Conservation (phyloP, 1,140 invertebrate genomes). For the Steinernema khuongi region DNA sequence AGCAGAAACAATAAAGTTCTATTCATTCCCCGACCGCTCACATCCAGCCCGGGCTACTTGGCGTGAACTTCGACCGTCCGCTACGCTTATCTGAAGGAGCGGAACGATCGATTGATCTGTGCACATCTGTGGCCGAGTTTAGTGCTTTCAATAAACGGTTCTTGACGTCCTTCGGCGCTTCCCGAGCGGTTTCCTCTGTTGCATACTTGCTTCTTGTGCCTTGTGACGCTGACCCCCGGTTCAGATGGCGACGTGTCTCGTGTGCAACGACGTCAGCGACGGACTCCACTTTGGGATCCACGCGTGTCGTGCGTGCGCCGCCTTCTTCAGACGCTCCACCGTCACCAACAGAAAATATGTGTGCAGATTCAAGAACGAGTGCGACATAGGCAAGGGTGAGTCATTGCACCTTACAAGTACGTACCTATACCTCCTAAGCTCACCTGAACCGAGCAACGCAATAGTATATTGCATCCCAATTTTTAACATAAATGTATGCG, state of each 20-base stretch:
- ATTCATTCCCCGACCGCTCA: neutral
- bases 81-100: too few relatives aligned
- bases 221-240: neutral
- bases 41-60: too few relatives aligned
- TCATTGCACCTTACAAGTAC: neutral
- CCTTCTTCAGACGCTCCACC: constrained; percentile 21
- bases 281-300: constrained; percentile 21
- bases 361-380: constrained; percentile 20
- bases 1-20: neutral
- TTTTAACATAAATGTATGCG: too few relatives aligned
- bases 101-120: too few relatives aligned
- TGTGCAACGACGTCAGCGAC: constrained; percentile 20
- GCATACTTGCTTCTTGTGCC: neutral
- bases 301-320: constrained; percentile 20
- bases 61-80: too few relatives aligned
- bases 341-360: constrained; percentile 16
- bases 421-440: neutral
- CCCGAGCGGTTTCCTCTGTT: too few relatives aligned
- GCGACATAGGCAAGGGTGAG: constrained; percentile 31
- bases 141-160: too few relatives aligned
- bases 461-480: too few relatives aligned
- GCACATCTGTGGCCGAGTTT: too few relatives aligned
- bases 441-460: too few relatives aligned
- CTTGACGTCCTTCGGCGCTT: too few relatives aligned
- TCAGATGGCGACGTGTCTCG: constrained; percentile 13